These are phyloP conservation scores for Nannoperca australis DNA, from an alignment of 2,797 vertebrate species.

Conservation along the genomic window DNA sequence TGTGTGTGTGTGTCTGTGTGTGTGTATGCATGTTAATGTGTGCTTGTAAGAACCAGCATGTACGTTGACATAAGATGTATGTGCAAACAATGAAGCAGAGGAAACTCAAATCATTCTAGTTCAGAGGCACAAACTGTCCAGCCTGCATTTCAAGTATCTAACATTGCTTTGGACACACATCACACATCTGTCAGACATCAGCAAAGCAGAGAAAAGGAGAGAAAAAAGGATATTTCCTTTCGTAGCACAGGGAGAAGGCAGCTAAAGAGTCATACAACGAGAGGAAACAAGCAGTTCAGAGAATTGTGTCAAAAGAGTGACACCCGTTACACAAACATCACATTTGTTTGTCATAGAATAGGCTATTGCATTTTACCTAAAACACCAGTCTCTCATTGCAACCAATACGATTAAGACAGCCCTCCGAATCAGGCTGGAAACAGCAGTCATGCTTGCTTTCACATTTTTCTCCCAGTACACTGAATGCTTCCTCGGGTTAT, in stretches of 20 bases:
- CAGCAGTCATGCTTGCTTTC: constrained; percentile 51
- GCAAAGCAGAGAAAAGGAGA: constrained; percentile 71
- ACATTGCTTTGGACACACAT: constrained; percentile 71
- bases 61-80: constrained; percentile 68
- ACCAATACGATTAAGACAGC: constrained; percentile 21
- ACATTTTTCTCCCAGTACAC: constrained; percentile 45
- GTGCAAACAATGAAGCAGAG: constrained; percentile 79
- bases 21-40: constrained; percentile 7
- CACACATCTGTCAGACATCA: constrained; percentile 77
- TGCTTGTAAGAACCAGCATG: constrained; percentile 40
- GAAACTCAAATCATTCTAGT: constrained; percentile 76
- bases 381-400: constrained; percentile 36
- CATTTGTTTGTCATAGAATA: constrained; percentile 45
- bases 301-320: constrained; percentile 61
- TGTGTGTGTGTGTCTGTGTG: constrained; percentile 38
- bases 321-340: constrained; percentile 52
- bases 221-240: constrained; percentile 50
- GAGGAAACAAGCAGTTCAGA: constrained; percentile 75
- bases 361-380: constrained; percentile 67
- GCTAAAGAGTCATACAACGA: constrained; percentile 63
- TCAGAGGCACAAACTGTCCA: constrained; percentile 81
- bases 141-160: constrained; percentile 83
- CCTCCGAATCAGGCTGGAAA: constrained; percentile 40
- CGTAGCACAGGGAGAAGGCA: constrained; percentile 51
- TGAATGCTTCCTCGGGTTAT: constrained; percentile 19